Evolutionary conservation across 2,113 vertebrate species (phyloP).

Genomic region (Mus pahari): DNA sequence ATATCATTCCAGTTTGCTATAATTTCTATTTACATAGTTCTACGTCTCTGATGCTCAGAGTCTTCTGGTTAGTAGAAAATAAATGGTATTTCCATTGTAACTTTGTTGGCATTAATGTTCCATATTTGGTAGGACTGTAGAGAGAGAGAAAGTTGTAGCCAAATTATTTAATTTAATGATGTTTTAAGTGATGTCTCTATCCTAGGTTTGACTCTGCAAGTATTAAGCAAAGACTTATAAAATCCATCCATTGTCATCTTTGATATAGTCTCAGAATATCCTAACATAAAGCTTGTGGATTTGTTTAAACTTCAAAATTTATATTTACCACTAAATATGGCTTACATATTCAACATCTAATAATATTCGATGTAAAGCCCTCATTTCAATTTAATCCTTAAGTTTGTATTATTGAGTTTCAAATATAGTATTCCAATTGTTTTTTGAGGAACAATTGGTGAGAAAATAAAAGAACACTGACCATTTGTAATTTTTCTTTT

Average conservation of each 20-base stretch:
- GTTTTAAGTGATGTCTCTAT: neutral
- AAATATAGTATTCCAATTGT: neutral
- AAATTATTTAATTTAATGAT: neutral
- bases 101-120: neutral
- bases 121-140: neutral
- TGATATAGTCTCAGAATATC: neutral
- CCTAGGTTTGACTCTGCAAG: neutral
- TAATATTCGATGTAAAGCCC: neutral
- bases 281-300: neutral
- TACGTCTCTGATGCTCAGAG: neutral
- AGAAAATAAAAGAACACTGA: conserved; percentile 23
- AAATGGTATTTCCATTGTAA: conserved; percentile 19
- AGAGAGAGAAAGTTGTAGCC: neutral
- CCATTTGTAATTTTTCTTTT: conserved; percentile 18
- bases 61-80: conserved; percentile 17
- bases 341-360: neutral
- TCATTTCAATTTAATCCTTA: neutral
- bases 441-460: neutral
- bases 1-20: neutral
- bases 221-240: neutral
- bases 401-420: neutral
- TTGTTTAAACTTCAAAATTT: conserved; percentile 37
- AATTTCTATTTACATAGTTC: neutral
- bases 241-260: neutral
- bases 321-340: neutral